phyloP scores from a whole-genome alignment of 2,888 invertebrate species.

The Brachypalpus laphriformis region DNA sequence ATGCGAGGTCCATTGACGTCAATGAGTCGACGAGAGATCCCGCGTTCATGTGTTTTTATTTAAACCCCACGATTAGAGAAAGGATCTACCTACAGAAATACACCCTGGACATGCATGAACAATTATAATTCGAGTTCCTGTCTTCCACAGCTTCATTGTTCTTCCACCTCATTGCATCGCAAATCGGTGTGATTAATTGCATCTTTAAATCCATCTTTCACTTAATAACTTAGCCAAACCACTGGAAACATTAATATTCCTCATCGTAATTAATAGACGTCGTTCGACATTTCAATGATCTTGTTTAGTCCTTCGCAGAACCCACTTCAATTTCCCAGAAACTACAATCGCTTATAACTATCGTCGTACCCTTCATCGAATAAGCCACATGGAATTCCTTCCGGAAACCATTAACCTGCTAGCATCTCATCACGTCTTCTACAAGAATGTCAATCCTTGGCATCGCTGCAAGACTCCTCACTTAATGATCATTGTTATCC shows the following conservation, averaged over 20 bases:
- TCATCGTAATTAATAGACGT: conserved; percentile 55
- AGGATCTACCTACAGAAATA: too few species aligned
- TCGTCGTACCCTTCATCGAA: conserved; percentile 19
- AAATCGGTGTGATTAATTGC: conserved; percentile 28
- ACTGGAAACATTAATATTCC: conserved; percentile 40
- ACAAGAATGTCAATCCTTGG: conserved; percentile 51
- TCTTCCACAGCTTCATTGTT: too few species aligned
- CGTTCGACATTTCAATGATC: conserved; percentile 39
- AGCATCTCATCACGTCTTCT: conserved; percentile 32
- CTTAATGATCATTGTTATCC: conserved; percentile 58
- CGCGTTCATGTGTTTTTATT: too few species aligned
- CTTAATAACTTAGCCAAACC: conserved; percentile 16
- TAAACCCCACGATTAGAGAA: too few species aligned
- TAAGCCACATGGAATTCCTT: conserved; percentile 58
- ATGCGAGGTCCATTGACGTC: too few species aligned
- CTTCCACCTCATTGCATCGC: neutral
- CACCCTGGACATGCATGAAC: too few species aligned
- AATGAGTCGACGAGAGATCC: too few species aligned
- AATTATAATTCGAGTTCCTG: too few species aligned
- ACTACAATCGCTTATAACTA: neutral
- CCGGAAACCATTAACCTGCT: conserved; percentile 69
- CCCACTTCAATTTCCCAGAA: conserved; percentile 40
- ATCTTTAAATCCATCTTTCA: conserved; percentile 3
- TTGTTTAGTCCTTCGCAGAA: conserved; percentile 48
- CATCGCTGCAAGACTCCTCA: conserved; percentile 2